Conservation (phyloP, 2,888 invertebrate genomes). For the Temnothorax rugatulus region DNA sequence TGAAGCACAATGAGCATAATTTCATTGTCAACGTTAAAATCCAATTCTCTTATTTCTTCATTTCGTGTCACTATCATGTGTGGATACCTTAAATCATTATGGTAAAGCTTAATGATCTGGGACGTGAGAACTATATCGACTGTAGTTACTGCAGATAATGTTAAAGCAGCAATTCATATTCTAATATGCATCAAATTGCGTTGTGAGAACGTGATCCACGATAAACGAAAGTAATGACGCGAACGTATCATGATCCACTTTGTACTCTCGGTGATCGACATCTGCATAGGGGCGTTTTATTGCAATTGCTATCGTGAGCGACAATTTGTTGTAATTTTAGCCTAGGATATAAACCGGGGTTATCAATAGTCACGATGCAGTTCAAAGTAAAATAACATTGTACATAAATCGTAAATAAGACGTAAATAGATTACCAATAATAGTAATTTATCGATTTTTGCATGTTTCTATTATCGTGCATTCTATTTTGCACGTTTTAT, state of each 20-base stretch:
- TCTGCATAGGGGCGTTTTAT: constrained; percentile 34
- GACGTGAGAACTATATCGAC: constrained; percentile 61
- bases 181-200: constrained; percentile 42
- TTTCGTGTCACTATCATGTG: not conserved
- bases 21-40: not conserved
- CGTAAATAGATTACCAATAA: not conserved
- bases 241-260: constrained; percentile 27
- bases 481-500: not conserved
- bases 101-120: not conserved
- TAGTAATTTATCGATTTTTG: not conserved
- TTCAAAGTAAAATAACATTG: not conserved
- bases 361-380: not conserved
- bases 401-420: not conserved
- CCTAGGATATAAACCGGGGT: not conserved
- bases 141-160: constrained; percentile 46
- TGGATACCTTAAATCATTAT: not conserved
- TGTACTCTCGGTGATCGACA: constrained; percentile 4
- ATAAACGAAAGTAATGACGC: constrained; percentile 48
- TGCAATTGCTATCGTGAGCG: constrained; percentile 9
- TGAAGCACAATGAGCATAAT: not conserved
- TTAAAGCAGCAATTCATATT: not conserved
- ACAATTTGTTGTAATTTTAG: constrained; percentile 30
- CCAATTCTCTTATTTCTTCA: not conserved
- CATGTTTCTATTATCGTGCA: not conserved
- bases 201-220: constrained; percentile 51